phyloP scores from a whole-genome alignment of 1,140 invertebrate species.

The Vollenhovia emeryi region DNA sequence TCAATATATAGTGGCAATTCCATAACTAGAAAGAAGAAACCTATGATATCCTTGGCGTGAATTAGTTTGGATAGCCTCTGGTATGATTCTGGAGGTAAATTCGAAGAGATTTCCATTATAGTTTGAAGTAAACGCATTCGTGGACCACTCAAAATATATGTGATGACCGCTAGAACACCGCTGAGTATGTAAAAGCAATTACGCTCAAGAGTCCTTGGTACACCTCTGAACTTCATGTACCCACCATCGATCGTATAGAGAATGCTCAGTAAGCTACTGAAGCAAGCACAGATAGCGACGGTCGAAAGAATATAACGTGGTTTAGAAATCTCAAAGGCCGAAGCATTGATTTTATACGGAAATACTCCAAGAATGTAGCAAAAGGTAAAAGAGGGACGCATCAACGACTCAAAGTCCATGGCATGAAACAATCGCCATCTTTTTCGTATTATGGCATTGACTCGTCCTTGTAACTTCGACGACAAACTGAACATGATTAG shows the following conservation, averaged over 20 bases:
- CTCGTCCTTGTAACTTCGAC: not conserved
- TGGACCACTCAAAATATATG: slow-evolving; percentile 44
- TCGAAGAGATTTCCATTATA: slow-evolving; percentile 57
- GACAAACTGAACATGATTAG: not conserved
- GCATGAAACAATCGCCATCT: slow-evolving; percentile 59
- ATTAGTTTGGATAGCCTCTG: slow-evolving; percentile 65
- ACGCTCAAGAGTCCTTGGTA: slow-evolving; percentile 64
- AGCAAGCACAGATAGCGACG: slow-evolving; percentile 22
- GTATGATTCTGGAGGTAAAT: slow-evolving; percentile 68
- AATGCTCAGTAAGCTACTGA: not conserved
- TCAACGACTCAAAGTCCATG: slow-evolving; percentile 16
- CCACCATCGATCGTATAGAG: slow-evolving; percentile 69
- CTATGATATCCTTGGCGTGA: slow-evolving; percentile 75
- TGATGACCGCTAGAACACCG: slow-evolving; percentile 18
- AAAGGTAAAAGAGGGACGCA: slow-evolving; percentile 60
- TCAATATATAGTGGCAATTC: slow-evolving; percentile 61
- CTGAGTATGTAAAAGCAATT: slow-evolving; percentile 69
- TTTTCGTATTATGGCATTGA: not conserved
- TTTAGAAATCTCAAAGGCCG: slow-evolving; percentile 41
- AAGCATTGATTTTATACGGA: slow-evolving; percentile 55
- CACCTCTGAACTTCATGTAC: not conserved
- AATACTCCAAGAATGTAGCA: slow-evolving; percentile 64
- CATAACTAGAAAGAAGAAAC: slow-evolving; percentile 63
- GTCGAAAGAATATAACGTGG: slow-evolving; percentile 45
- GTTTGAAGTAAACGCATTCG: slow-evolving; percentile 68